A percentile compares a stretch with the other conserved stretches of the same genome.
These are phyloP conservation scores for Thalassophryne amazonica DNA, from an alignment of 2,797 vertebrate genomes.

Conservation along the genomic window DNA sequence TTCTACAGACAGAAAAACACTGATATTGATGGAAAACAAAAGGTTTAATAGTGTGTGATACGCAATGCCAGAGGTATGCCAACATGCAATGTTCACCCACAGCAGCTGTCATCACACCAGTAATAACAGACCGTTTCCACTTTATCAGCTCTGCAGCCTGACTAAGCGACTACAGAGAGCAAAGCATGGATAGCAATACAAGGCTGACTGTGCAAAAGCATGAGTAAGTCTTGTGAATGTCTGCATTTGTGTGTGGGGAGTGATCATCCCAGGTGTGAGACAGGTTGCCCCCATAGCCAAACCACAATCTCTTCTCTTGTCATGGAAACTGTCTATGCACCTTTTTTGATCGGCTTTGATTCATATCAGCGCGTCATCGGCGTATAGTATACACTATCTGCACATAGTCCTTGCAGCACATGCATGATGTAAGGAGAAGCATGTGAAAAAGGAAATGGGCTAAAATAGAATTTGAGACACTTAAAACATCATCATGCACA, in stretches of 20 bases:
- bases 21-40: background rate
- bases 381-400: background rate
- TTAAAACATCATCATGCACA: too few species aligned
- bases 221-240: background rate
- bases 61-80: constrained; percentile 40
- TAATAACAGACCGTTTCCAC: constrained; percentile 62
- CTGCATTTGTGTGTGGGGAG: constrained; percentile 17
- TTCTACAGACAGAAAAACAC: background rate
- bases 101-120: constrained; percentile 52
- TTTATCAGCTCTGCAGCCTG: constrained; percentile 40
- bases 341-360: constrained; percentile 24
- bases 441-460: background rate
- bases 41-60: background rate
- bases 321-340: constrained; percentile 18
- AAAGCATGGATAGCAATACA: constrained; percentile 5
- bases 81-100: constrained; percentile 33
- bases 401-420: background rate
- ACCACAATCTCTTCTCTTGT: constrained; percentile 36
- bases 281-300: constrained; percentile 29
- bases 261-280: constrained; percentile 16
- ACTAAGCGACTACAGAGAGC: constrained; percentile 21
- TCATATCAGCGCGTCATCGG: constrained; percentile 13
- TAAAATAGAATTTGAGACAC: too few species aligned
- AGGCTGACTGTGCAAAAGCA: constrained; percentile 9
- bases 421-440: background rate